Base-by-base conservation (phyloP, 2,797 vertebrate species). In the Neosilurus mollespiculum region DNA sequence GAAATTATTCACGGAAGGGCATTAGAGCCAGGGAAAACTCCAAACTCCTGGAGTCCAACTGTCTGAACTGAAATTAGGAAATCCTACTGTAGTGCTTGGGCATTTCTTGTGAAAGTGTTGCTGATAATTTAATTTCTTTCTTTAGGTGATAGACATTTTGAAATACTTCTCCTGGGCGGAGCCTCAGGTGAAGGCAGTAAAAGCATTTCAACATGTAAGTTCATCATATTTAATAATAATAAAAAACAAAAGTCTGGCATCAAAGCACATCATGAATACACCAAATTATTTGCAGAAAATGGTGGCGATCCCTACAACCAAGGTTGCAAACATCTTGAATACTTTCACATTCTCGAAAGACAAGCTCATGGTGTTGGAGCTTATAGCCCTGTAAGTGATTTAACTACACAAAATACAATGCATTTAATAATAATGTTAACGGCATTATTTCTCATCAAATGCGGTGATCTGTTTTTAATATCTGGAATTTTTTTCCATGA, bases 81-180 rank as follows among this genome's bases (percentile, higher is more conserved):
- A n/a, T 77, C 56, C 20, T 37, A 9, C 56, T 61, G 16, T 77
- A 62, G 12, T 77, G 58, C 9, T 64, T 30, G 18, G 58, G 66
- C 20, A 9, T 51, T 11, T 72, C 14, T 22, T 81, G 16, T 83
- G 24, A n/a, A 76, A 64, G 30, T 14, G 9, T 11, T 59, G 51
- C 7, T 62, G 26, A 72, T 43, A 9, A 9, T 9, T 20, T 64
- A 18, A 75, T 51, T 37, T 61, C 15, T 15, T 9, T 73, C 62
- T 93, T 82, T 91, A 99, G 98, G 96, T 99, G 88, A 96, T 96
- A 88, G 98, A 99, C 86, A 96, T 99, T 87, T 90, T 99, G 88
- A 98, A 98, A 87, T 99, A 98, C 85, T 99, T 99, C 90, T 99
- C 97, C 58, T 99, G 98, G 97, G 97, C 98, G 75, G 98, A 99